A percentile compares a stretch with the other conserved stretches of the same genome.
Evolutionary conservation across 2,113 vertebrate species (phyloP).

Genomic region (Oncorhynchus gorbuscha): DNA sequence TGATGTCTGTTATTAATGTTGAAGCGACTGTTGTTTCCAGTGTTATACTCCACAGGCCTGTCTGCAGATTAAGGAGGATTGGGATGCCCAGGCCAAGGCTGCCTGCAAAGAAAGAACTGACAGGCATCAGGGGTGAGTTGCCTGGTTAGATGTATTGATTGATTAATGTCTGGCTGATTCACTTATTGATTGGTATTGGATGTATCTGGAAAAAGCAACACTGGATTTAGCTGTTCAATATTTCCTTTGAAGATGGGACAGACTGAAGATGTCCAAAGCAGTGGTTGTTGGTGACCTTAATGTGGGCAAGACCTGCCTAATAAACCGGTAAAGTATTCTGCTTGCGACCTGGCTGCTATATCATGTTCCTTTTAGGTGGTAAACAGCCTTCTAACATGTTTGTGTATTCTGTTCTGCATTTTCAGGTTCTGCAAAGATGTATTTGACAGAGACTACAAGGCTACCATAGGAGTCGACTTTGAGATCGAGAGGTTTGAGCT

Average conservation of each 20-base stretch:
- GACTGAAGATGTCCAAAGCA: conserved; percentile 87
- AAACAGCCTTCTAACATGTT: neutral
- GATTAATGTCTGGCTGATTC: neutral
- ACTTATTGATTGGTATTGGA: neutral
- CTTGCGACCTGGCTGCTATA: neutral
- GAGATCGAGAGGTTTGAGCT: conserved; percentile 91
- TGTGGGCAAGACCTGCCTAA: conserved; percentile 92
- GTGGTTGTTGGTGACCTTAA: conserved; percentile 89
- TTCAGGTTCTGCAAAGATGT: conserved; percentile 86
- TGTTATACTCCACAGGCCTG: conserved; percentile 83
- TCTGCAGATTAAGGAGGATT: conserved; percentile 80
- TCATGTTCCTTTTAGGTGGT: neutral
- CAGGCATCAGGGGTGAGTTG: conserved; percentile 75
- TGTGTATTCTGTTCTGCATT: neutral
- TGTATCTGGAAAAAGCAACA: neutral
- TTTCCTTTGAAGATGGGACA: conserved; percentile 60
- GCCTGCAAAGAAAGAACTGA: conserved; percentile 71
- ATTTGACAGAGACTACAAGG: conserved; percentile 89
- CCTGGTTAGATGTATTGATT: neutral
- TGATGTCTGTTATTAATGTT: too few species aligned
- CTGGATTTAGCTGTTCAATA: neutral
- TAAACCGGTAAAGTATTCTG: conserved; percentile 79
- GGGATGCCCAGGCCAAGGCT: conserved; percentile 70
- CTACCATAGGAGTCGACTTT: conserved; percentile 92
- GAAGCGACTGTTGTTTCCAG: conserved; percentile 56